Percentiles rank a stretch among this genome's conserved stretches.
Evolutionary conservation across 2,888 invertebrate genomes (phyloP).

Genomic region (Lepidocyrtinus sp.): DNA sequence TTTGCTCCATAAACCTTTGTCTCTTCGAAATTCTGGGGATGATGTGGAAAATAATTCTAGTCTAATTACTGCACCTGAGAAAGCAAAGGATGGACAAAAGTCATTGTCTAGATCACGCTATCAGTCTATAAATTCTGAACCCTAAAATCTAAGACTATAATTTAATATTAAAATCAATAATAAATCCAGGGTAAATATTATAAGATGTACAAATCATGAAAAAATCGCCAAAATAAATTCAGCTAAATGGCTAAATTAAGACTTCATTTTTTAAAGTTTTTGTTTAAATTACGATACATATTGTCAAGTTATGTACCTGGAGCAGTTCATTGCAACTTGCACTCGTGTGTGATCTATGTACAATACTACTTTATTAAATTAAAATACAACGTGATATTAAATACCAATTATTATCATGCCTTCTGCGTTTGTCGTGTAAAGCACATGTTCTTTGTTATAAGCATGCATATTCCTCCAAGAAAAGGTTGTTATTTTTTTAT

Average conservation of each 20-base stretch:
- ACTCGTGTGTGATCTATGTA: too few species aligned
- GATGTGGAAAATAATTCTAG: background rate
- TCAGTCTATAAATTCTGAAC: slow-evolving; percentile 17
- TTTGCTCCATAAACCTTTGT: background rate
- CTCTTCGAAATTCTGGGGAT: background rate
- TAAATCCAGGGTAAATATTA: background rate
- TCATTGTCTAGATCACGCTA: slow-evolving; percentile 9
- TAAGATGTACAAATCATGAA: background rate
- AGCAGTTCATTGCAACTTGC: too few species aligned
- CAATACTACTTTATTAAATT: too few species aligned
- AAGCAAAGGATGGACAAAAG: background rate
- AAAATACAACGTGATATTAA: too few species aligned
- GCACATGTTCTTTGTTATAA: too few species aligned
- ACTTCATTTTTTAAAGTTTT: too few species aligned
- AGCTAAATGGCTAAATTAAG: too few species aligned
- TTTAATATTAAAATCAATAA: background rate
- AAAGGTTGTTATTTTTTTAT: background rate
- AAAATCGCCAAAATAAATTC: background rate
- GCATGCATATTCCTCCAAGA: too few species aligned
- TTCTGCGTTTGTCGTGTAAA: too few species aligned
- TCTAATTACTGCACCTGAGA: background rate
- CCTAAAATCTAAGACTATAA: background rate
- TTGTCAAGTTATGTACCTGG: too few species aligned
- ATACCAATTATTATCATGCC: too few species aligned
- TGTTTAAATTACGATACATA: too few species aligned